Evolutionary conservation across 1,140 invertebrate genomes (phyloP).

Genomic region (Nasonia giraulti): DNA sequence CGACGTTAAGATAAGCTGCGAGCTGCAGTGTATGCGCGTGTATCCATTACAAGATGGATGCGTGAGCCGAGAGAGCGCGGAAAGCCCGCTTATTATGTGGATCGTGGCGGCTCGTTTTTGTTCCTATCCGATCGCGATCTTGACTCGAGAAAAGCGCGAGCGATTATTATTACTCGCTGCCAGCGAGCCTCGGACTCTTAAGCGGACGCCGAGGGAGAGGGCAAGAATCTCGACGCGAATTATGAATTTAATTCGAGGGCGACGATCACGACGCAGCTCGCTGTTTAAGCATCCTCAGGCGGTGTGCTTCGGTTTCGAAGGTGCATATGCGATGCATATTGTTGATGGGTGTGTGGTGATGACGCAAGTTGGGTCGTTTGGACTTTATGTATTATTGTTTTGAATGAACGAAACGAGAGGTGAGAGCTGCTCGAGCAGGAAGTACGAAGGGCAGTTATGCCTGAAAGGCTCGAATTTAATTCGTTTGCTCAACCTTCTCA

Average conservation of each 20-base stretch:
- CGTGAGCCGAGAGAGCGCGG: not conserved
- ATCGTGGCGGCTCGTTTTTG: not conserved
- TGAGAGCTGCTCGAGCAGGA: too few relatives aligned
- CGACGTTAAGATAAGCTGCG: constrained; percentile 23
- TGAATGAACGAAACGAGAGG: too few relatives aligned
- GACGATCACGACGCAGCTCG: constrained; percentile 3
- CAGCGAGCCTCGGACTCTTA: not conserved
- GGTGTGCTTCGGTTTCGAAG: constrained; percentile 28
- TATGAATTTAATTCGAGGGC: constrained; percentile 4
- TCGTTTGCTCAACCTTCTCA: too few relatives aligned
- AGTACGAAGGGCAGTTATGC: too few relatives aligned
- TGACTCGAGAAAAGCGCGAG: not conserved
- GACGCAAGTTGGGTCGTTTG: not conserved
- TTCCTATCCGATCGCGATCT: not conserved
- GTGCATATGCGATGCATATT: not conserved
- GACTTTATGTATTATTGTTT: not conserved
- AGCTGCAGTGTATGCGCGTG: too few relatives aligned
- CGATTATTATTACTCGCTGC: not conserved
- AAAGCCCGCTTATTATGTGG: constrained; percentile 27
- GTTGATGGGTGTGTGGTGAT: not conserved
- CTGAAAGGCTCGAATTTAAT: too few relatives aligned
- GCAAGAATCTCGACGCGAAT: not conserved
- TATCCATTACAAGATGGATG: constrained; percentile 27
- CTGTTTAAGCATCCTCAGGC: constrained; percentile 19
- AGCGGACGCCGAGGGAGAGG: too few relatives aligned